Evolutionary conservation across 2,888 invertebrate species (phyloP).

Genomic region (Plebejus melissa): DNA sequence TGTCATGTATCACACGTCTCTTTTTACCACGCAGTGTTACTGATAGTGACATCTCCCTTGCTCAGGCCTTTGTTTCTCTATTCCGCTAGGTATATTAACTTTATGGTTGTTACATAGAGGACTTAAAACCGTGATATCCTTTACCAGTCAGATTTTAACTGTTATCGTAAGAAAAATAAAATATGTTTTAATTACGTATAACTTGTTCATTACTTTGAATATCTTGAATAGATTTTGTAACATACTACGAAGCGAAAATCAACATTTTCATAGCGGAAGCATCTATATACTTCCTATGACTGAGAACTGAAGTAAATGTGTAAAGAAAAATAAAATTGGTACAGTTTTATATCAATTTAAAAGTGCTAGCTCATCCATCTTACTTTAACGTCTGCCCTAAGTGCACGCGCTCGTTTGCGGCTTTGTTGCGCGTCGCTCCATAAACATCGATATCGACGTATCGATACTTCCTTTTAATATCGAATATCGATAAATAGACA

Average conservation of each 20-base stretch:
- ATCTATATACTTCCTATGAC: not conserved
- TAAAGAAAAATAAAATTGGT: not conserved
- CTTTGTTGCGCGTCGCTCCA: not conserved
- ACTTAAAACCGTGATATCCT: too few species aligned
- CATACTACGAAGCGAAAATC: too few species aligned
- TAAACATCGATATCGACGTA: slow-evolving; percentile 12
- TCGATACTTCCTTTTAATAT: slow-evolving; percentile 8
- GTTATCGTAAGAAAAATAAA: too few species aligned
- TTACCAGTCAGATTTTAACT: too few species aligned
- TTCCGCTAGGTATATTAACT: too few species aligned
- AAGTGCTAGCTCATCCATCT: slow-evolving; percentile 18
- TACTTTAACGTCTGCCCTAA: slow-evolving; percentile 15
- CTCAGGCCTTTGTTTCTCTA: too few species aligned
- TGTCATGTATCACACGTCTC: too few species aligned
- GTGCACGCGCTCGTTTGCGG: slow-evolving; percentile 17
- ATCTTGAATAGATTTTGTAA: too few species aligned
- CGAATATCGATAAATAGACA: not conserved
- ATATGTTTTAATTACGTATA: too few species aligned
- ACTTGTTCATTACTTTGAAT: not conserved
- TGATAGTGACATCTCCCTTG: too few species aligned
- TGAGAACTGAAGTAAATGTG: not conserved
- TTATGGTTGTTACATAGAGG: too few species aligned
- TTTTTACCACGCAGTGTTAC: too few species aligned
- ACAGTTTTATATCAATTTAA: slow-evolving; percentile 24
- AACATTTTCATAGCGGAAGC: not conserved